Evolutionary conservation across 2,113 vertebrate genomes (phyloP).

Genomic region (Aphyosemion australe): DNA sequence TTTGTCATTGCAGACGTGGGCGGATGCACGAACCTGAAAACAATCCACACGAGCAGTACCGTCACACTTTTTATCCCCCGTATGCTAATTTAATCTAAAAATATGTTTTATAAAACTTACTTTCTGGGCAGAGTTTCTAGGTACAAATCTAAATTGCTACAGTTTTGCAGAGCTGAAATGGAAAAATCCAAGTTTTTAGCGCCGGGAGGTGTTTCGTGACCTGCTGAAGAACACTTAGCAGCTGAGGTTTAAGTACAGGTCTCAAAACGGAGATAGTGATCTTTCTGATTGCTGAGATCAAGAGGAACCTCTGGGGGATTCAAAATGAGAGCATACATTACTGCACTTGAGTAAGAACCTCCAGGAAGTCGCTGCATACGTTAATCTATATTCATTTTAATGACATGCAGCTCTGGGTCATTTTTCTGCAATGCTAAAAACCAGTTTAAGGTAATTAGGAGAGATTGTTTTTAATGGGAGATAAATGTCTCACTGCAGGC

Average conservation of each 20-base stretch:
- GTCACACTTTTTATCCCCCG: not conserved
- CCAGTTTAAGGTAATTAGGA: conserved; percentile 59
- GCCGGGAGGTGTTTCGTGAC: not conserved
- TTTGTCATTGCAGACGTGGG: not conserved
- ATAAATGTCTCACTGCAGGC: conserved; percentile 61
- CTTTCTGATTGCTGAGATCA: conserved; percentile 34
- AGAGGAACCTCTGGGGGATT: conserved; percentile 37
- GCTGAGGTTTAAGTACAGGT: conserved; percentile 1
- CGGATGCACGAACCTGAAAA: conserved; percentile 7
- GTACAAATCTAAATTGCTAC: not conserved
- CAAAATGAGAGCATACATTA: conserved; percentile 42
- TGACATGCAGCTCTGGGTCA: conserved; percentile 37
- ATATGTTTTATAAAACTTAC: not conserved
- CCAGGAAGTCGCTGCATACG: conserved; percentile 38
- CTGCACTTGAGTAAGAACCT: conserved; percentile 43
- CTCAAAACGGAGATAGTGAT: conserved; percentile 2
- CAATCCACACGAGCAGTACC: not conserved
- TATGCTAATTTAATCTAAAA: not conserved
- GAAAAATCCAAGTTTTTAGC: not conserved
- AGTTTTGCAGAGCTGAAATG: not conserved
- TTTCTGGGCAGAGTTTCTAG: not conserved
- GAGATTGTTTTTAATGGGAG: conserved; percentile 65
- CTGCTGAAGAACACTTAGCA: not conserved
- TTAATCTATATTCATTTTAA: conserved; percentile 55
- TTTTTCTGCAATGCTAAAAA: conserved; percentile 38